Base-by-base conservation (phyloP, 2,797 vertebrate genomes). In the Sebastes dallii region DNA sequence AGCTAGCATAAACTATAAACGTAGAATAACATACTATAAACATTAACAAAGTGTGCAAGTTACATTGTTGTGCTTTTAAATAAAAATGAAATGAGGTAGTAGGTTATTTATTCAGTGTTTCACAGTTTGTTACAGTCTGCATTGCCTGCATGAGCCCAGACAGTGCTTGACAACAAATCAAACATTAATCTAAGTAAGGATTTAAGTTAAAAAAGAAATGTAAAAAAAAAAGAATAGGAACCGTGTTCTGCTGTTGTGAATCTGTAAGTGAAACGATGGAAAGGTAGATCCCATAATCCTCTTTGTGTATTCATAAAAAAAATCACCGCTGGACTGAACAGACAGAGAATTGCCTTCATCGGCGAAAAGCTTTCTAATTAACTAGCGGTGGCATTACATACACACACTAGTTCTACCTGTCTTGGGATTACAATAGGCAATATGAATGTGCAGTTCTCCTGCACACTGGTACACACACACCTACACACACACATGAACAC, bases 291-390 rank as follows among this genome's bases (percentile, higher is more conserved):
- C 42, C 24, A 52, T 77, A 46, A 84, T 84, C 24, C 25, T 73
- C n/a, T 59, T 70, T 69, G 60, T 67, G 27, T 68, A 24, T 66
- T 66, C 20, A 46, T 46, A 30, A 8, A 61, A 16, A 5, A 27
- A 27, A 27, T 27, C 20, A 56, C 54, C 3, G 2, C 10, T 16
- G 46, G 55, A 72, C 18, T 39, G 10, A 64, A 22, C 34, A 62
- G 46, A 65, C 39, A 42, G 39, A 42, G 39, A 52, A 74, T 72
- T 67, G 7, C 59, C 74, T 67, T 77, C 62, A 72, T 81, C 56
- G 85, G 59, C 10, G 3, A 81, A 84, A 77, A 54, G 20, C 14
- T 70, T 75, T 62, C 29, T 56, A 67, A 74, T 77, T 13, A 72
- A 68, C 55, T 4, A 32, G 24, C 22, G 22, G 52, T 32, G 24